phyloP scores from a whole-genome alignment of 2,113 vertebrate species.

The Meles meles region DNA sequence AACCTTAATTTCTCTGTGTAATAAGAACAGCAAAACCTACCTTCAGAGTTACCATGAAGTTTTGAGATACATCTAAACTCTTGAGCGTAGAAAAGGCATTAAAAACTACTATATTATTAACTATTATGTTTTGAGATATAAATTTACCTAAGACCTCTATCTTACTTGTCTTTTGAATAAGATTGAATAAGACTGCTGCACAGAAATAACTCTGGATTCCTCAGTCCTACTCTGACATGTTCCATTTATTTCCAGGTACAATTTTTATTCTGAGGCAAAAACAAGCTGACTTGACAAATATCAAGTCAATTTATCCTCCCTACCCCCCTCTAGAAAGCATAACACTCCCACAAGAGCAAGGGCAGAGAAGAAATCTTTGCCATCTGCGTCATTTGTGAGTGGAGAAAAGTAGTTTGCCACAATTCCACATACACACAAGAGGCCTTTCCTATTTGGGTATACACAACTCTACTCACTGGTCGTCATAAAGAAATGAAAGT shows the following conservation, averaged over 20 bases:
- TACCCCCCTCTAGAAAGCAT: background rate
- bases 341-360: background rate
- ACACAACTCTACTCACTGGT: background rate
- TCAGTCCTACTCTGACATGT: background rate
- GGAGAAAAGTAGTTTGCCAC: background rate
- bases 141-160: background rate
- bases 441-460: background rate
- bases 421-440: fast-evolving
- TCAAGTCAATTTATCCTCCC: background rate
- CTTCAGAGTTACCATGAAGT: background rate
- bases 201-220: background rate
- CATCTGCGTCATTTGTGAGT: background rate
- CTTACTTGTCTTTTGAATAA: background rate
- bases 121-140: background rate
- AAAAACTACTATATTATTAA: background rate
- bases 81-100: background rate
- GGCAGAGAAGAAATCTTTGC: background rate
- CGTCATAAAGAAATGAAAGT: background rate
- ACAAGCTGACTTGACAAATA: background rate
- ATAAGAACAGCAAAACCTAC: background rate
- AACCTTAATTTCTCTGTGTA: background rate
- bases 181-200: background rate
- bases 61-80: background rate
- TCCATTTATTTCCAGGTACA: background rate
- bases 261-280: background rate